Conservation (phyloP, 1,140 invertebrate species). For the Camponotus pennsylvanicus region DNA sequence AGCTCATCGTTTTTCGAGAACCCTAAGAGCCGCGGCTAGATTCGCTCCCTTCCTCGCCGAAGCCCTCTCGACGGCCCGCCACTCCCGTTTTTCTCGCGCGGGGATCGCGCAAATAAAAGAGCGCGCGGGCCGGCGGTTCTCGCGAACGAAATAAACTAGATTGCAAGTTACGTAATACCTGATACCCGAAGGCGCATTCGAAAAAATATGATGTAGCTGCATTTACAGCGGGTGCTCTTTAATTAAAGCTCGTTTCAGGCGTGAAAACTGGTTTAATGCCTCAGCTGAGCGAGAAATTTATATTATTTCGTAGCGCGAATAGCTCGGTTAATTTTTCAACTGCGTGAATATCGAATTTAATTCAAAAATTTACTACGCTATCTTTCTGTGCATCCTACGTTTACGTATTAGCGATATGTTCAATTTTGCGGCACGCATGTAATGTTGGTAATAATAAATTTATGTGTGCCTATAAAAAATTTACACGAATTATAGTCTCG, state of each 20-base stretch:
- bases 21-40: conserved; percentile 10
- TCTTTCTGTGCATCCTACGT: not conserved
- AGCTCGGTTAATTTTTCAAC: conserved; percentile 51
- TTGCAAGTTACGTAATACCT: conserved; percentile 59
- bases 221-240: conserved; percentile 53
- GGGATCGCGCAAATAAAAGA: conserved; percentile 44
- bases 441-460: not conserved
- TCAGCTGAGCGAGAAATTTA: conserved; percentile 60
- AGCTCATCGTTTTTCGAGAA: conserved; percentile 48
- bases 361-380: conserved; percentile 47
- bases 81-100: conserved; percentile 19
- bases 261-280: conserved; percentile 63
- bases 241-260: conserved; percentile 62
- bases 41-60: conserved; percentile 13
- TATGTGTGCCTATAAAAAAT: not conserved
- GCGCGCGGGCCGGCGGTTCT: conserved; percentile 13
- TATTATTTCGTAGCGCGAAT: conserved; percentile 48
- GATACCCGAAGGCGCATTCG: conserved; percentile 53
- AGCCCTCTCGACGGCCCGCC: conserved; percentile 34
- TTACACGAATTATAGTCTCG: not conserved
- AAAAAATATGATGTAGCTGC: conserved; percentile 61
- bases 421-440: not conserved
- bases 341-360: conserved; percentile 51
- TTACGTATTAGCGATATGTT: not conserved
- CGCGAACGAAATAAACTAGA: conserved; percentile 57